phyloP scores from a whole-genome alignment of 2,888 invertebrate species.

The Ormyrus nitidulus region DNA sequence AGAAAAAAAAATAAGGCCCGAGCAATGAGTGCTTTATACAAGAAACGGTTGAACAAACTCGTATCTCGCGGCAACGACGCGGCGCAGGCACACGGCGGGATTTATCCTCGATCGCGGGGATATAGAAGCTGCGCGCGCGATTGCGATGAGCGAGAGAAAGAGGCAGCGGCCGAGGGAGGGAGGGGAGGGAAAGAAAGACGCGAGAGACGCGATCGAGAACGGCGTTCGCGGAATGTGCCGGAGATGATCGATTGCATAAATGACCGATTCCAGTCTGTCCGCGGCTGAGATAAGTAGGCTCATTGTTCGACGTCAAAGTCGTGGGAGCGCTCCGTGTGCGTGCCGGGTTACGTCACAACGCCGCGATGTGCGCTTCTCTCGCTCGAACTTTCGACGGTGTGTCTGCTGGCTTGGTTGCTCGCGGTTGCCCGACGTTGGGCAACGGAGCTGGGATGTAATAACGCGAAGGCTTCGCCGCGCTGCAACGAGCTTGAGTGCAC shows the following conservation, averaged over 20 bases:
- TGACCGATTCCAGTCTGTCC: constrained; percentile 35
- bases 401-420: too few relatives aligned
- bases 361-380: too few relatives aligned
- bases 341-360: too few relatives aligned
- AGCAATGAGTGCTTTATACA: too few relatives aligned
- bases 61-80: neutral
- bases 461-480: too few relatives aligned
- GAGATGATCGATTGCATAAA: constrained; percentile 47
- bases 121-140: neutral
- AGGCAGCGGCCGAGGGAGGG: too few relatives aligned
- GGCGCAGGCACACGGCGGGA: neutral
- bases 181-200: neutral
- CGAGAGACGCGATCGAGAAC: neutral
- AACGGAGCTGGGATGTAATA: too few relatives aligned
- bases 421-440: too few relatives aligned
- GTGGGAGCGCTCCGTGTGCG: too few relatives aligned
- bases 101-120: constrained; percentile 26
- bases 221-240: constrained; percentile 27
- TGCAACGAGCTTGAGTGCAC: too few relatives aligned
- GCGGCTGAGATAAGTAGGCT: constrained; percentile 32
- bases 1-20: too few relatives aligned
- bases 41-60: constrained; percentile 11
- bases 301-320: constrained; percentile 24
- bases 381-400: too few relatives aligned
- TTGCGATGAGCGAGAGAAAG: neutral